Evolutionary conservation across 2,888 invertebrate species (phyloP).

Genomic region (Tineola bisselliella): DNA sequence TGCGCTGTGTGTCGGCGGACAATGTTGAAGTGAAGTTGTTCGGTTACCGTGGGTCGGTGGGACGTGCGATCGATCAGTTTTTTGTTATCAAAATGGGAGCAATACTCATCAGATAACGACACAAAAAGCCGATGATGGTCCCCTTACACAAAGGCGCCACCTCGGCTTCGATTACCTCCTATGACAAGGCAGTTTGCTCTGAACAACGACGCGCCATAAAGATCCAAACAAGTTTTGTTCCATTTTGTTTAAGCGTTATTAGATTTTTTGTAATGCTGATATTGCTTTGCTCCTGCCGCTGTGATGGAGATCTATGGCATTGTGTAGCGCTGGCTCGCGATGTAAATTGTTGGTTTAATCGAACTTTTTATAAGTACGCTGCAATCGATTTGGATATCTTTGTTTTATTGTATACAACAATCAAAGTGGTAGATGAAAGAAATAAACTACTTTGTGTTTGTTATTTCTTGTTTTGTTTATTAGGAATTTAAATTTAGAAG

Average conservation of each 20-base stretch:
- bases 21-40: conserved; percentile 12
- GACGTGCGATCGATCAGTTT: conserved; percentile 33
- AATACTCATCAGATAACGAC: conserved; percentile 62
- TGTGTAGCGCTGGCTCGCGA: conserved; percentile 35
- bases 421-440: not conserved
- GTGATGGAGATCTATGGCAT: conserved; percentile 47
- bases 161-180: conserved; percentile 63
- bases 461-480: not conserved
- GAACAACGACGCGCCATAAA: conserved; percentile 61
- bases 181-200: conserved; percentile 62
- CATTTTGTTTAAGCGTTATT: conserved; percentile 58
- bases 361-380: conserved; percentile 46
- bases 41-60: conserved; percentile 18
- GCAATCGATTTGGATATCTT: conserved; percentile 36
- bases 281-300: conserved; percentile 41
- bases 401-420: conserved; percentile 12
- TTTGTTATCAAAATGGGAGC: conserved; percentile 57
- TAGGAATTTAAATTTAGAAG: not conserved
- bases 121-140: conserved; percentile 60
- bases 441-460: not conserved
- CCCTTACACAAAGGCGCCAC: conserved; percentile 56
- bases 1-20: not conserved
- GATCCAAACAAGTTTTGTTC: conserved; percentile 58
- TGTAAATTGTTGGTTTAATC: conserved; percentile 62
- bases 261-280: conserved; percentile 37